These are phyloP conservation scores for Oreortyx pictus DNA, from an alignment of 2,797 vertebrate genomes.

Conservation along the genomic window DNA sequence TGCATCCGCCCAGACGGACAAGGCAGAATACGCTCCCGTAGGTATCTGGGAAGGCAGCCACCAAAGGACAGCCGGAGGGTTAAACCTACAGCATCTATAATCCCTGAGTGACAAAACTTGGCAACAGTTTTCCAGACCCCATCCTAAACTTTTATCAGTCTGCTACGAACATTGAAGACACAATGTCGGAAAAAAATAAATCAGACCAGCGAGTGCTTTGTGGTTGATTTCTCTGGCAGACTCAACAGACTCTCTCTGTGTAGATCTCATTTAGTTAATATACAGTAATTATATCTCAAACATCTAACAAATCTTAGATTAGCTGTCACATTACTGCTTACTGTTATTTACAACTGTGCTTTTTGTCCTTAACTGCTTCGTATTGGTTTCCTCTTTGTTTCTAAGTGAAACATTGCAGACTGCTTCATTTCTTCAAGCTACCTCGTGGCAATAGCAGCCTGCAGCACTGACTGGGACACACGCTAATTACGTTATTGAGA, in stretches of 20 bases:
- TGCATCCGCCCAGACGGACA: slow-evolving; percentile 19
- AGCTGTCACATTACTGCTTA: slow-evolving; percentile 42
- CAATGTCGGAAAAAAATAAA: slow-evolving; percentile 32
- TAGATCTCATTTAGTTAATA: slow-evolving; percentile 51
- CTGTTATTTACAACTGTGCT: slow-evolving; percentile 20
- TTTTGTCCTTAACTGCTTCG: neutral
- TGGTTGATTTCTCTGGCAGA: slow-evolving; percentile 52
- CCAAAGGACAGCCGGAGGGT: slow-evolving; percentile 25
- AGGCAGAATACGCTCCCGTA: neutral
- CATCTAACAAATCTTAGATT: slow-evolving; percentile 29
- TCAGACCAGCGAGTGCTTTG: slow-evolving; percentile 40
- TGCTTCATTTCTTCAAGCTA: neutral
- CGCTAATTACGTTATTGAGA: neutral
- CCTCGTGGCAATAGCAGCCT: neutral
- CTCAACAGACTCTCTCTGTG: slow-evolving; percentile 39
- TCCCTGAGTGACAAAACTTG: slow-evolving; percentile 37
- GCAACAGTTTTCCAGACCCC: slow-evolving; percentile 12
- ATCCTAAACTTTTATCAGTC: slow-evolving; percentile 41
- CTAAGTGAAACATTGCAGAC: neutral
- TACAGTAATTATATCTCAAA: slow-evolving; percentile 49
- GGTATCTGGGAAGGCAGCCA: slow-evolving; percentile 11
- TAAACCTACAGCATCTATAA: slow-evolving; percentile 48
- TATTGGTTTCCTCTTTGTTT: neutral
- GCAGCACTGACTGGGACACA: neutral
- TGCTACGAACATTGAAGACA: slow-evolving; percentile 51